Conservation (phyloP, 1,140 invertebrate species). For the Pararge aegeria region DNA sequence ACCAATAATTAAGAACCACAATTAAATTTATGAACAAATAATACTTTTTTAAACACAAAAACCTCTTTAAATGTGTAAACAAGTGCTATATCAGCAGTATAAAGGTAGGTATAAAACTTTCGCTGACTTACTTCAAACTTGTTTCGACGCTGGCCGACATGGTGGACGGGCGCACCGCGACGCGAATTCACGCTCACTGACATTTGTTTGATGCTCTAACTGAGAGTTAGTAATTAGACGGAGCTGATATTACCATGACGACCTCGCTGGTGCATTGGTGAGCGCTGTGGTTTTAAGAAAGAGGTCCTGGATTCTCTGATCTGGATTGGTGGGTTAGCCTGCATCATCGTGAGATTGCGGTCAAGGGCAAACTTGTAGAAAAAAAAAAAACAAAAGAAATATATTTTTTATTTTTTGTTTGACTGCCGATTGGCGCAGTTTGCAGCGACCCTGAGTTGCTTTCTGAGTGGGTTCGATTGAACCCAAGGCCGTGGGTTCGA, state of each 20-base stretch:
- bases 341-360: too few relatives aligned
- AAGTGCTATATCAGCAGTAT: background rate
- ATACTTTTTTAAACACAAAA: background rate
- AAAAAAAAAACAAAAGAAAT: too few relatives aligned
- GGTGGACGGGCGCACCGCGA: conserved; percentile 30
- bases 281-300: too few relatives aligned
- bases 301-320: too few relatives aligned
- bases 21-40: background rate
- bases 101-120: conserved; percentile 41
- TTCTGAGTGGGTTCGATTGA: too few relatives aligned
- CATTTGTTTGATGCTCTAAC: conserved; percentile 5
- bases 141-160: conserved; percentile 61
- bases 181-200: conserved; percentile 37
- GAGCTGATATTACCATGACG: conserved; percentile 18
- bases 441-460: too few relatives aligned
- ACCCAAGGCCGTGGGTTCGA: too few relatives aligned
- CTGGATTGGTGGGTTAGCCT: too few relatives aligned
- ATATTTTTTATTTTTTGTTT: too few relatives aligned
- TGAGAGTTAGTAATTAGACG: background rate
- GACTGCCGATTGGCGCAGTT: too few relatives aligned
- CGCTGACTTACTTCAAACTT: conserved; percentile 65
- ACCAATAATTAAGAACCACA: too few relatives aligned
- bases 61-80: background rate
- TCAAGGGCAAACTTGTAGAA: too few relatives aligned
- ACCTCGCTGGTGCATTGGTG: background rate